phyloP scores from a whole-genome alignment of 2,797 vertebrate genomes.

The Acrossocheilus fasciatus region DNA sequence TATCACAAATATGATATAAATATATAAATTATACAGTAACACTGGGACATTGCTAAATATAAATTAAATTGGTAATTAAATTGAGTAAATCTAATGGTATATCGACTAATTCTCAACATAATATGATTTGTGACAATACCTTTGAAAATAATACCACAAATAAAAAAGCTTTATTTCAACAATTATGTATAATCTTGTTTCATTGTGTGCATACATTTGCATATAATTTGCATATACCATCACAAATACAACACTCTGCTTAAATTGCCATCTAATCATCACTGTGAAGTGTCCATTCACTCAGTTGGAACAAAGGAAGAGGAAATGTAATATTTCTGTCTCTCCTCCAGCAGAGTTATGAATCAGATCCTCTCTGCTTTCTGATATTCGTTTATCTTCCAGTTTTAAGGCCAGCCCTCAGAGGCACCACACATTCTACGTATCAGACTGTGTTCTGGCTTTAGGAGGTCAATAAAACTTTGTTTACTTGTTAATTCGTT shows the following conservation, averaged over 20 bases:
- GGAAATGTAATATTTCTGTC: neutral
- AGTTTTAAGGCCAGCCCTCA: neutral
- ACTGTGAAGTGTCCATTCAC: conserved; percentile 8
- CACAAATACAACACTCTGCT: neutral
- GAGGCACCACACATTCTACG: neutral
- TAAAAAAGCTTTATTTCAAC: neutral
- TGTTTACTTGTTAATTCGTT: conserved; percentile 4
- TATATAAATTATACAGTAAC: neutral
- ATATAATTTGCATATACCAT: neutral
- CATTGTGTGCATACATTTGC: neutral
- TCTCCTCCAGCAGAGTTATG: conserved; percentile 9
- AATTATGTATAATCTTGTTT: neutral
- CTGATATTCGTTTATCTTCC: conserved; percentile 5
- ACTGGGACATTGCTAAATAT: neutral
- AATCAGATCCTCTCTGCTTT: conserved; percentile 1
- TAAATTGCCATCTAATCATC: neutral
- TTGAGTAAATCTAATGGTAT: neutral
- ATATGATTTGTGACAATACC: neutral
- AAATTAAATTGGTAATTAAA: neutral
- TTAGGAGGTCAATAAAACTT: conserved; percentile 34
- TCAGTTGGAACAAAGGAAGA: conserved; percentile 8
- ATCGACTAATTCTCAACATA: neutral
- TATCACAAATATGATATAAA: too few species aligned
- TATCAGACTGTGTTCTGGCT: conserved; percentile 21
- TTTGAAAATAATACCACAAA: neutral